Conservation (phyloP, 2,797 vertebrate genomes). For the Brachyalestes nurse region DNA sequence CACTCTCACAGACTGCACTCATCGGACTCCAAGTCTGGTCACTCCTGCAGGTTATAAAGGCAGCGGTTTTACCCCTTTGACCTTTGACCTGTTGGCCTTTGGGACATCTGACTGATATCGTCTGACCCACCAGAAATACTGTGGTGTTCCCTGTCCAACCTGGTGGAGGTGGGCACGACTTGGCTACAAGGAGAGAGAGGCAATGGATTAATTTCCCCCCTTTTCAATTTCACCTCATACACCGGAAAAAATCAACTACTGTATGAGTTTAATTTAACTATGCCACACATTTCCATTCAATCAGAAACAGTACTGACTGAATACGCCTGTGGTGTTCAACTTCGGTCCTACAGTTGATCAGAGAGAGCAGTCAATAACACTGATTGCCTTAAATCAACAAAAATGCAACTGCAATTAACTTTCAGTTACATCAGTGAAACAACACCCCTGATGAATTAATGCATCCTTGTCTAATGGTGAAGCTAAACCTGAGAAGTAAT, state of each 20-base stretch:
- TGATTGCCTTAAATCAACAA: too few relatives aligned
- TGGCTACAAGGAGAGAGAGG: slow-evolving; percentile 76
- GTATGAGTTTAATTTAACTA: background rate
- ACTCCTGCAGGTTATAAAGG: slow-evolving; percentile 84
- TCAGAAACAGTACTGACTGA: background rate
- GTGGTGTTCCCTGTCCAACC: slow-evolving; percentile 81
- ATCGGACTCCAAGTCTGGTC: slow-evolving; percentile 91
- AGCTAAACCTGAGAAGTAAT: too few relatives aligned
- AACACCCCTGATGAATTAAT: too few relatives aligned
- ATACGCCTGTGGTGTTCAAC: background rate
- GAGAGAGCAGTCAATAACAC: too few relatives aligned
- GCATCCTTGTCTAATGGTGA: too few relatives aligned
- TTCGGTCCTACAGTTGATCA: too few relatives aligned
- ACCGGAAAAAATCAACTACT: background rate
- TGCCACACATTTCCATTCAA: background rate
- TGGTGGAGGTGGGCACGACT: slow-evolving; percentile 87
- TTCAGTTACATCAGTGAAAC: too few relatives aligned
- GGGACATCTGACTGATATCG: slow-evolving; percentile 84
- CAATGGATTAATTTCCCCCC: background rate
- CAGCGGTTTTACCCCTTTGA: slow-evolving; percentile 81
- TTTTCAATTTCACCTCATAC: slow-evolving; percentile 16
- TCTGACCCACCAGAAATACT: slow-evolving; percentile 87
- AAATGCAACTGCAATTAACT: too few relatives aligned
- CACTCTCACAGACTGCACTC: slow-evolving; percentile 89
- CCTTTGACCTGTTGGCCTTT: slow-evolving; percentile 86